Percentiles rank a stretch among this genome's conserved stretches.
Evolutionary conservation across 2,113 vertebrate genomes (phyloP).

Genomic region (Mohoua ochrocephala): DNA sequence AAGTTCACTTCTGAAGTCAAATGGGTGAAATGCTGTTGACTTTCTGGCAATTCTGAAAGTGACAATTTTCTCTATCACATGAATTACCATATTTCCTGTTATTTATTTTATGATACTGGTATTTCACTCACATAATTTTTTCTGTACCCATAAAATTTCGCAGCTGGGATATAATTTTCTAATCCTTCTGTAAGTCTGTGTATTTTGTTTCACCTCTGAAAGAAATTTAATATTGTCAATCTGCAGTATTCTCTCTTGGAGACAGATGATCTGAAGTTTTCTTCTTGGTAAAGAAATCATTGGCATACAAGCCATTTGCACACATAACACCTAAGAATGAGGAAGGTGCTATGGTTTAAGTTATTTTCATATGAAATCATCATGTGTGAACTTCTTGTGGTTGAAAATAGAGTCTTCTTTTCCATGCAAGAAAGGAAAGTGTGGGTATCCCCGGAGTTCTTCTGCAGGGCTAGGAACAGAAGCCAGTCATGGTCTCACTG

Average conservation of each 20-base stretch:
- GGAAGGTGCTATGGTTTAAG: background rate
- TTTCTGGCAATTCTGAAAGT: slow-evolving; percentile 54
- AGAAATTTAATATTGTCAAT: slow-evolving; percentile 22
- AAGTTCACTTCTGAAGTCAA: slow-evolving; percentile 41
- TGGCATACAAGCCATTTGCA: background rate
- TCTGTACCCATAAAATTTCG: slow-evolving; percentile 60
- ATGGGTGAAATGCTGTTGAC: background rate
- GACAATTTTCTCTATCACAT: slow-evolving; percentile 69
- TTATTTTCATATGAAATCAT: slow-evolving; percentile 54
- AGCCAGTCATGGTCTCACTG: background rate
- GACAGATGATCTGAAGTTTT: slow-evolving; percentile 23
- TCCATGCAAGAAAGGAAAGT: slow-evolving; percentile 14
- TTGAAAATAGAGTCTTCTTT: slow-evolving; percentile 42
- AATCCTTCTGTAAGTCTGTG: slow-evolving; percentile 50
- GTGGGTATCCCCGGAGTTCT: background rate
- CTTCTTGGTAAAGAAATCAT: slow-evolving; percentile 34
- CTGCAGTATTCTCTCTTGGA: slow-evolving; percentile 7
- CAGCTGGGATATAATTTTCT: slow-evolving; percentile 67
- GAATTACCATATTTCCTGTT: slow-evolving; percentile 71
- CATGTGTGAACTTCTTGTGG: background rate
- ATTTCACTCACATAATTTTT: slow-evolving; percentile 67
- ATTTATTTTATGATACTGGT: slow-evolving; percentile 69
- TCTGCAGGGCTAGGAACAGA: background rate
- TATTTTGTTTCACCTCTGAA: slow-evolving; percentile 52
- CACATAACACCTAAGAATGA: background rate